phyloP scores from a whole-genome alignment of 2,888 invertebrate genomes.

The Helleia helle region DNA sequence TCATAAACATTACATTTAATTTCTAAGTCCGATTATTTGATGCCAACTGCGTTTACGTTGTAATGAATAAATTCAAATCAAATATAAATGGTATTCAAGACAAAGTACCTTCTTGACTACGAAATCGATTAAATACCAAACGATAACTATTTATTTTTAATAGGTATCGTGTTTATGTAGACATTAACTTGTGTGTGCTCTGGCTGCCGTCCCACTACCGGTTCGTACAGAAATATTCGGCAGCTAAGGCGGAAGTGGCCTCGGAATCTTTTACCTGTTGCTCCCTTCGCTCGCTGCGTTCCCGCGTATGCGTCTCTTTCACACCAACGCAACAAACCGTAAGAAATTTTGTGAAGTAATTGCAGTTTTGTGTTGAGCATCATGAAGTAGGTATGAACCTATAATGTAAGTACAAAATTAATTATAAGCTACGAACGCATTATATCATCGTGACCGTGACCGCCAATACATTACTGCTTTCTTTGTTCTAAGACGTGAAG shows the following conservation, averaged over 20 bases:
- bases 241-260: slow-evolving; percentile 75
- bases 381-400: slow-evolving; percentile 17
- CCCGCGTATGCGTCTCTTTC: slow-evolving; percentile 48
- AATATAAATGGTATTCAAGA: not conserved
- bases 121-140: not conserved
- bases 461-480: slow-evolving; percentile 55
- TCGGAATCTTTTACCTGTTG: slow-evolving; percentile 75
- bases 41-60: too few species aligned
- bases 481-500: slow-evolving; percentile 36
- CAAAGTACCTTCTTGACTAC: too few species aligned
- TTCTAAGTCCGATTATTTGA: too few species aligned
- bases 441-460: slow-evolving; percentile 52
- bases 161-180: slow-evolving; percentile 9
- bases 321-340: slow-evolving; percentile 32
- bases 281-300: slow-evolving; percentile 66
- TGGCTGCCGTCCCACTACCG: slow-evolving; percentile 72
- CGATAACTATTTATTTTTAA: slow-evolving; percentile 7
- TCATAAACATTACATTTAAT: too few species aligned
- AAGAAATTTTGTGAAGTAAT: slow-evolving; percentile 37
- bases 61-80: not conserved
- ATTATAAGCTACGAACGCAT: slow-evolving; percentile 6
- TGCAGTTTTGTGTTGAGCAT: slow-evolving; percentile 19
- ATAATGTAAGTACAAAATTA: not conserved
- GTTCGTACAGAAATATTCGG: slow-evolving; percentile 74
- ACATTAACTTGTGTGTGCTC: slow-evolving; percentile 42